Evolutionary conservation across 2,113 vertebrate genomes (phyloP), one percentile per base, ranked within the genome.

Genomic region (Herpetotheres cachinnans): DNA sequence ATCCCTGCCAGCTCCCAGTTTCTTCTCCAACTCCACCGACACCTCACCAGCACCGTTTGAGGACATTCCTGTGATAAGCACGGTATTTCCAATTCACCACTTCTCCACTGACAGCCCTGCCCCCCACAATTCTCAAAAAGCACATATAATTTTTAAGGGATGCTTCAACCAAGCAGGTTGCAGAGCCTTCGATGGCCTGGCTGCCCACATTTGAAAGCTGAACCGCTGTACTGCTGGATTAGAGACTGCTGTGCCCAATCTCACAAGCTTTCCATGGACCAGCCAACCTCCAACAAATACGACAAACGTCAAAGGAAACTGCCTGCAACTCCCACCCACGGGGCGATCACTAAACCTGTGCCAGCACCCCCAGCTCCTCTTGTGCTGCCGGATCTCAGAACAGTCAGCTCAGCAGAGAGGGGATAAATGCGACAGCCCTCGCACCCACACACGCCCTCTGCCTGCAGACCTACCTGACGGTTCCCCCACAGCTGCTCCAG

Each of bases 381-480:
- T 2, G 44, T 8, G 44, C 52, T 59, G 44, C 44, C 1, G 7
- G 65, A 40, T n/a, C 46, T 50, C 55, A 2, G 27, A n/a, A n/a
- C 24, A 47, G 30, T 20, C 25, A 7, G 47, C 72, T 69, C 62
- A 52, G 70, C 38, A 20, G 10, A 55, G 46, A n/a, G 36, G 71
- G 24, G 11, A 40, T 7, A 30, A 54, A 38, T 24, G 14, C 2
- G 2, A 46, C n/a, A 30, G 52, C n/a, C 29, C n/a, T 42, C 3
- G 1, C 14, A 9, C 8, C 24, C 24, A 7, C 36, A 24, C 21
- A 26, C 44, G 5, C 24, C 21, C 34, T 66, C 55, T 5, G 38
- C 77, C 34, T 27, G 20, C n/a, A 82, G 47, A 98, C 97, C 89
- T 94, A 98, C 98, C 98, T 98, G 97, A 96, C 46, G 82, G 66